phyloP scores from a whole-genome alignment of 2,888 invertebrate species.

The Coenonympha arcania region DNA sequence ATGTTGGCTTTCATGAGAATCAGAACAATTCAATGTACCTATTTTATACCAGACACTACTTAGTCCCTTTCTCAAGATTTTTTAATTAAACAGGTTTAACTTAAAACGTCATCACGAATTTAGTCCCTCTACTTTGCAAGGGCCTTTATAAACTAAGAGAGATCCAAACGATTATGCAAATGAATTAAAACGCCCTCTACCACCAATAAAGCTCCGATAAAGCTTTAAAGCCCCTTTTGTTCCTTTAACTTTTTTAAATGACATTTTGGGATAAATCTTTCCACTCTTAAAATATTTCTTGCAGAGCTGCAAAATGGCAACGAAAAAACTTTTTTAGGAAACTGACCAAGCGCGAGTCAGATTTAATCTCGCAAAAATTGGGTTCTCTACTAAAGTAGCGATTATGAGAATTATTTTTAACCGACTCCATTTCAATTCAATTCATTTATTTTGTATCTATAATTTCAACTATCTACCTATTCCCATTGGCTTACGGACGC shows the following conservation, averaged over 20 bases:
- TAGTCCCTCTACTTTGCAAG: background rate
- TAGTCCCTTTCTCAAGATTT: background rate
- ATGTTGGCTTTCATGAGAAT: too few relatives aligned
- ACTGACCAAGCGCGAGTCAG: too few relatives aligned
- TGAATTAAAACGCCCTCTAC: conserved; percentile 6
- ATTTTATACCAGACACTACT: background rate
- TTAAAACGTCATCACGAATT: background rate
- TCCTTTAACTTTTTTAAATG: conserved; percentile 13
- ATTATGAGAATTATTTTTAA: too few relatives aligned
- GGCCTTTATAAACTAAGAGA: background rate
- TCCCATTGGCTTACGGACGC: too few relatives aligned
- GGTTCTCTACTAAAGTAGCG: too few relatives aligned
- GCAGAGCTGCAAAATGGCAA: too few relatives aligned
- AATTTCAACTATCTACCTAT: too few relatives aligned
- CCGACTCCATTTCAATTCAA: too few relatives aligned
- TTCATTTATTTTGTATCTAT: too few relatives aligned
- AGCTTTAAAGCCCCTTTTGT: conserved; percentile 3
- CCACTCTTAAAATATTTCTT: too few relatives aligned
- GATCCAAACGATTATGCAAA: conserved; percentile 7
- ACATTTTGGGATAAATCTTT: background rate
- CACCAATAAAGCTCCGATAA: conserved; percentile 7
- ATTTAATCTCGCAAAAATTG: too few relatives aligned
- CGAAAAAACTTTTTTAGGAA: too few relatives aligned
- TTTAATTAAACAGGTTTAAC: background rate
- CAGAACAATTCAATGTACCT: background rate